These are phyloP conservation scores for Parthenolecanium corni DNA, from an alignment of 2,888 invertebrate species.

Conservation along the genomic window DNA sequence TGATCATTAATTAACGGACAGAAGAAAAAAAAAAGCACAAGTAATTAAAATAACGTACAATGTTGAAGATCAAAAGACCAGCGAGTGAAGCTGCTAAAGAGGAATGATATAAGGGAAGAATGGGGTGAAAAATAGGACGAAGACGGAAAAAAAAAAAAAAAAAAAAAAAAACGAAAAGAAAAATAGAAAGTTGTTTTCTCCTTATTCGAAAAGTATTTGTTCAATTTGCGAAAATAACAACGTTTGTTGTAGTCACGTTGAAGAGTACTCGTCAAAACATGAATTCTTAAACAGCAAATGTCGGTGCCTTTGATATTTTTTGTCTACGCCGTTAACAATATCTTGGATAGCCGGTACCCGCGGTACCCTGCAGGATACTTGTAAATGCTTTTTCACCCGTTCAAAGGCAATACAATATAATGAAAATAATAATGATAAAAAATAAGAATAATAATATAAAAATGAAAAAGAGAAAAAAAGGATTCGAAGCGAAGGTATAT, in stretches of 20 bases:
- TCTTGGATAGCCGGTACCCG: constrained; percentile 15
- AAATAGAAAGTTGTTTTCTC: too few species aligned
- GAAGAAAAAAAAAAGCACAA: constrained; percentile 15
- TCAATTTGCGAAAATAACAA: constrained; percentile 28
- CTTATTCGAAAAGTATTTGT: constrained; percentile 8
- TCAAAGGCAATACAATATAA: constrained; percentile 12
- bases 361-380: constrained; percentile 21
- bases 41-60: constrained; percentile 21
- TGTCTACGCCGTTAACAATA: constrained; percentile 15
- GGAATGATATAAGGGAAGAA: not conserved
- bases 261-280: constrained; percentile 26
- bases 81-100: not conserved
- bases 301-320: constrained; percentile 20
- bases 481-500: too few species aligned
- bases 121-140: not conserved
- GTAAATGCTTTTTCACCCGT: constrained; percentile 9
- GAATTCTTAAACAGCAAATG: constrained; percentile 26
- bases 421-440: constrained; percentile 10
- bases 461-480: not conserved
- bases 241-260: constrained; percentile 29
- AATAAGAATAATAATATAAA: not conserved
- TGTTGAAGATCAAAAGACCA: constrained; percentile 24
- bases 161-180: not conserved
- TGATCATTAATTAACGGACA: constrained; percentile 1
- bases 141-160: not conserved